Evolutionary conservation across 2,888 invertebrate species (phyloP), one percentile per base, ranked within the genome.

Genomic region (Hypena proboscidalis): DNA sequence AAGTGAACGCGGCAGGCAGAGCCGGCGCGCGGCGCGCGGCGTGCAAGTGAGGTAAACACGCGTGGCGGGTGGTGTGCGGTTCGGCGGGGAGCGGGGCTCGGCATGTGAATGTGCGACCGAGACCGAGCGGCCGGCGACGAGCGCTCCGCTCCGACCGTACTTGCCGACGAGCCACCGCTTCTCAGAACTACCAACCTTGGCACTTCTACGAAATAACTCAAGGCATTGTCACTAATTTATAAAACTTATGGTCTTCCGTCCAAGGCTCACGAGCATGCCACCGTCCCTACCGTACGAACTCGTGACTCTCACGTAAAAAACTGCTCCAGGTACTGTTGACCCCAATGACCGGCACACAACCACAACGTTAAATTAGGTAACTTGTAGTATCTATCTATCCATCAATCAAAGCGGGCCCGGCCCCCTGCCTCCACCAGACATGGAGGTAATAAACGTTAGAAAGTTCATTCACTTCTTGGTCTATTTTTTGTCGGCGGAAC

Each of bases 201-300:
- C 77, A 74, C 75, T 89, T 90, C 88, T 74, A 77, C 82, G 89
- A 89, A 90, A 79, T 72, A 83, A 82, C 85, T 83, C 83, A 77
- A 80, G 80, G 82, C 83, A 88, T 88, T 88, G 88, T 89, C 86
- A 87, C 86, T 85, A 85, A 88, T 89, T 87, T 87, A 85, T 85
- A 83, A 87, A 84, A 85, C 79, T 80, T 85, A 77, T 80, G 77
- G 80, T 84, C 80, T 81, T 82, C 80, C 78, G 70, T 68, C 74
- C 80, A 75, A 80, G 82, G 79, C 76, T 77, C 68, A 65, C 58
- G 57, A 65, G 48, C 32, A 31, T 30, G 46, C 36, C 48, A 60
- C 56, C 56, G 66, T 59, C 70, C 67, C 58, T 46, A 50, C 45
- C 48, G 42, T 48, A 51, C 44, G 49, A 58, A 58, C 54, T 75